Percentiles rank a stretch among this genome's conserved stretches.
These are phyloP conservation scores for Turnix velox DNA, from an alignment of 2,113 vertebrate species.

Conservation along the genomic window DNA sequence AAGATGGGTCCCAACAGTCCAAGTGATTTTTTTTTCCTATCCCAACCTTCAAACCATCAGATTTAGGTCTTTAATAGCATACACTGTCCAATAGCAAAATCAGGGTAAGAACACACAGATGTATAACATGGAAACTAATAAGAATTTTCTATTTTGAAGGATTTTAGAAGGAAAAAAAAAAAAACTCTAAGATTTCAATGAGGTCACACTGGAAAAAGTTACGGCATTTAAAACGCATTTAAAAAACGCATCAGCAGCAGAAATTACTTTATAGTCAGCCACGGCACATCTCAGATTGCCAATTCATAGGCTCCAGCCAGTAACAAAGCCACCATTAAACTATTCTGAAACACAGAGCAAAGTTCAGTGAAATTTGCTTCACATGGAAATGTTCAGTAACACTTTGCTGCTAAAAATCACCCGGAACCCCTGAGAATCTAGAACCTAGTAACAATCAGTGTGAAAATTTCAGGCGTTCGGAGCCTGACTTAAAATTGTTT, in stretches of 20 bases:
- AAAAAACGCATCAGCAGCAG: constrained; percentile 63
- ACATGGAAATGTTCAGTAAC: not conserved
- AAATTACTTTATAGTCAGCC: constrained; percentile 62
- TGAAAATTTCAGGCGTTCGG: constrained; percentile 40
- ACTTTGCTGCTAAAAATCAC: constrained; percentile 41
- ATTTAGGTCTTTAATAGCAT: constrained; percentile 54
- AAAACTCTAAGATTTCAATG: constrained; percentile 60
- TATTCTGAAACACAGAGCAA: constrained; percentile 65
- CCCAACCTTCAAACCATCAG: constrained; percentile 50
- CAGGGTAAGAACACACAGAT: constrained; percentile 50
- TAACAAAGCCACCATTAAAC: constrained; percentile 63
- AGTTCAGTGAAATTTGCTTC: constrained; percentile 44
- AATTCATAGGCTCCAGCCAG: constrained; percentile 51
- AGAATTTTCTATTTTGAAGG: constrained; percentile 38
- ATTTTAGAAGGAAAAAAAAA: constrained; percentile 45
- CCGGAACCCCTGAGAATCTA: constrained; percentile 70
- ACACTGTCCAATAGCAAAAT: constrained; percentile 23
- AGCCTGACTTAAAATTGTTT: constrained; percentile 16
- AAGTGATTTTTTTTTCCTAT: constrained; percentile 73
- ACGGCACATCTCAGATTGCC: constrained; percentile 41
- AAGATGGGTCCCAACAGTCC: constrained; percentile 57
- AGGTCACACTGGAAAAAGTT: constrained; percentile 58
- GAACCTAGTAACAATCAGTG: constrained; percentile 45
- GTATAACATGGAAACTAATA: constrained; percentile 14
- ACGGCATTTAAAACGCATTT: constrained; percentile 60